Conservation (phyloP, 2,113 vertebrate species). For the Myocastor coypus region DNA sequence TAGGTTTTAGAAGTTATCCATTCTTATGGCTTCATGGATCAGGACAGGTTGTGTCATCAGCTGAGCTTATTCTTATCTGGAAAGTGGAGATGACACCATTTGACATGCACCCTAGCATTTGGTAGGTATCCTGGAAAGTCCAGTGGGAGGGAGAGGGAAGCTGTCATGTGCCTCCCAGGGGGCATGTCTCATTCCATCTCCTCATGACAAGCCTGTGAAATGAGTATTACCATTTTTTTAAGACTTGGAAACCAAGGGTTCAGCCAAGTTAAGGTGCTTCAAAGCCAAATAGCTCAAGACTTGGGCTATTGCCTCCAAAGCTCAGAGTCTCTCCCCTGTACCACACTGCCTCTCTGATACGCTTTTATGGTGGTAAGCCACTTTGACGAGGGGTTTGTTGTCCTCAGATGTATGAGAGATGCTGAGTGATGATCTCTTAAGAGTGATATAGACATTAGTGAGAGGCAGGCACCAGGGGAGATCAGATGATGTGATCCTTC, state of each 20-base stretch:
- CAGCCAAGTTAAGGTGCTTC: background rate
- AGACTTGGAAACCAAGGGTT: background rate
- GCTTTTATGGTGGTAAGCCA: background rate
- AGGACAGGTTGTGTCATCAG: background rate
- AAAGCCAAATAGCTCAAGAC: background rate
- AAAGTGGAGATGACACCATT: background rate
- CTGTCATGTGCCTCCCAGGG: background rate
- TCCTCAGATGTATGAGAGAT: conserved; percentile 1
- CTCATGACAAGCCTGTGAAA: background rate
- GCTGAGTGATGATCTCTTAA: background rate
- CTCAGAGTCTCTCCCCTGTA: background rate
- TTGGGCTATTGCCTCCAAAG: background rate
- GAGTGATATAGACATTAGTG: background rate
- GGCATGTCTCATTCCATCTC: background rate
- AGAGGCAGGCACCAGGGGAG: background rate
- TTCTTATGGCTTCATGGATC: background rate
- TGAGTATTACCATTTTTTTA: background rate
- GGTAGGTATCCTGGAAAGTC: background rate
- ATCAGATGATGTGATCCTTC: background rate
- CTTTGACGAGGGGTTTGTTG: conserved; percentile 1
- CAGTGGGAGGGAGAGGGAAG: background rate
- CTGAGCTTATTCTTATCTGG: conserved; percentile 6
- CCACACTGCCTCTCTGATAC: background rate
- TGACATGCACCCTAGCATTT: background rate
- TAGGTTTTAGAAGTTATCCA: background rate